Base-by-base conservation (phyloP, 2,888 invertebrate species). In the Pseudococcus jackbeardsleyi region DNA sequence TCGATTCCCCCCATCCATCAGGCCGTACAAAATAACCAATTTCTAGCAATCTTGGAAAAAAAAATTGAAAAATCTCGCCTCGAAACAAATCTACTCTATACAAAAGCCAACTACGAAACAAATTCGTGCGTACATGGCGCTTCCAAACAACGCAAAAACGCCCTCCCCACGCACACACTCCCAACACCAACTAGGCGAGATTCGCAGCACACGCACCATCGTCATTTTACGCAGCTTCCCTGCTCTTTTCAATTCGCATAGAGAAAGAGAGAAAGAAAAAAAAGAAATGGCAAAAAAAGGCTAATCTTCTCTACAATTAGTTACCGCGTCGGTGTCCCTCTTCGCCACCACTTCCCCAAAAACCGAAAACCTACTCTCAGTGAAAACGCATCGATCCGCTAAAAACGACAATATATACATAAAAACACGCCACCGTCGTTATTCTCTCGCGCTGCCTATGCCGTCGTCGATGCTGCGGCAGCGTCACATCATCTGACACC, bases 291-390 rank as follows among this genome's bases (percentile, higher is more conserved):
- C 68, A 17, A 15, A 72, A 72, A 72, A 33, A 72, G 72, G 72
- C 72, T 72, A 72, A 72, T 72, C 72, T 72, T 72, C 72, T 72
- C 72, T 33, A 72, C 72, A 72, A 72, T 72, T 72, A 72, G 72
- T 72, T 72, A 72, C 72, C 39, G 39, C 72, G 72, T 64, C 64
- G 64, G 64, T 9, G 11, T 19, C 64, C 72, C 1, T 15, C 17
- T 7, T 12, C 9, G 0, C 26, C 68, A 5, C 68, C 12, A 12
- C 26, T 68, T 68, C 68, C 26, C 68, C 12, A 68, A 7, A 68
- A 72, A 72, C 72, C 33, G 33, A 72, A 72, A 72, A 72, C 33
- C 72, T 33, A 72, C 72, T 72, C 72, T 33, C 33, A 17, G 33
- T 33, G 72, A 72, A 72, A 72, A 72, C 72, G 72, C 72, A 72